Conservation (phyloP, 2,113 vertebrate genomes). For the Heloderma charlesbogerti region DNA sequence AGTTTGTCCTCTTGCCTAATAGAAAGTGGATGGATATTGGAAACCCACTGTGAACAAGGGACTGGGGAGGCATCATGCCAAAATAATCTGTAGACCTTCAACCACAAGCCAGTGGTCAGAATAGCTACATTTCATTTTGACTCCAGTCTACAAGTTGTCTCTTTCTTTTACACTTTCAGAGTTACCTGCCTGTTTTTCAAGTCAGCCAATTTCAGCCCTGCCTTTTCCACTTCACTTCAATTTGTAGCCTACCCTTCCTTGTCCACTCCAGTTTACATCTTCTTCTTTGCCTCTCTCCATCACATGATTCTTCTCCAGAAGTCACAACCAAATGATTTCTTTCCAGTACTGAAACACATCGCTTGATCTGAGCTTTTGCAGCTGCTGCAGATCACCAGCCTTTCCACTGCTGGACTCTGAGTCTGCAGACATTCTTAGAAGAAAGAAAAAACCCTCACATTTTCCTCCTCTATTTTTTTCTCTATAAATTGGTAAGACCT, state of each 20-base stretch:
- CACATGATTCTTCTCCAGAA: constrained; percentile 20
- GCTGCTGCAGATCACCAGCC: not conserved
- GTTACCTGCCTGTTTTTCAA: constrained; percentile 33
- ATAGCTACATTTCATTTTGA: constrained; percentile 68
- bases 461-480: not conserved
- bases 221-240: constrained; percentile 60
- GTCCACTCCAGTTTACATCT: constrained; percentile 51
- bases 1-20: not conserved
- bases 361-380: constrained; percentile 5
- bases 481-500: not conserved
- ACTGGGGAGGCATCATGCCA: not conserved
- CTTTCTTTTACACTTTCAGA: constrained; percentile 44
- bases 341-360: constrained; percentile 40
- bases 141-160: constrained; percentile 46
- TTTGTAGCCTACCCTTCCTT: constrained; percentile 35
- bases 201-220: constrained; percentile 66
- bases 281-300: constrained; percentile 27
- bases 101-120: constrained; percentile 37
- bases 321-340: constrained; percentile 43
- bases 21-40: no score
- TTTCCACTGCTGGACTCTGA: not conserved
- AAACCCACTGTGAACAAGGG: not conserved
- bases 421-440: not conserved
- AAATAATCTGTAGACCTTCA: constrained; percentile 31
- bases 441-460: not conserved